phyloP scores from a whole-genome alignment of 2,888 invertebrate genomes.

The Argynnis bischoffii region DNA sequence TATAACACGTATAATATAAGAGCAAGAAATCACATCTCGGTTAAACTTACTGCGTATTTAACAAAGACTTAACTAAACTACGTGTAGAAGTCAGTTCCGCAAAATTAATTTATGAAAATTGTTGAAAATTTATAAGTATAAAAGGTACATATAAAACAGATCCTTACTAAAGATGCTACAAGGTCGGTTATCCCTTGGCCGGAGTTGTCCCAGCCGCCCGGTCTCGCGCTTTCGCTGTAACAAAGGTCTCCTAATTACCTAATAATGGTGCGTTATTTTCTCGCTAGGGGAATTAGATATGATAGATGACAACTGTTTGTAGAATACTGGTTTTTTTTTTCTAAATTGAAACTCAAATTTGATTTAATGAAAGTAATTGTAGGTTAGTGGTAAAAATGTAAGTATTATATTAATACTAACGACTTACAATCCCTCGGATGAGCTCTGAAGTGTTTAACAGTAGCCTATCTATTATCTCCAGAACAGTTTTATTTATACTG shows the following conservation, averaged over 20 bases:
- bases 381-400: no score
- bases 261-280: neutral
- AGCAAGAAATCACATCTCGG: neutral
- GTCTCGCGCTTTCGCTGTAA: constrained; percentile 72
- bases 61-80: no score
- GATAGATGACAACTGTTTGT: neutral
- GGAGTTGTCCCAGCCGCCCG: constrained; percentile 62
- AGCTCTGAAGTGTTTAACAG: no score
- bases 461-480: no score
- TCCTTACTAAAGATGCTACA: constrained; percentile 68
- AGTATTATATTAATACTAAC: no score
- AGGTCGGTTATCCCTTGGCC: constrained; percentile 63
- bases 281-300: constrained; percentile 31
- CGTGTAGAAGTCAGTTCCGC: no score
- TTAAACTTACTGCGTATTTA: no score
- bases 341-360: no score
- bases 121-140: constrained; percentile 9
- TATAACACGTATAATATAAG: no score
- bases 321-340: neutral
- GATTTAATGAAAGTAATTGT: no score
- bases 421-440: no score
- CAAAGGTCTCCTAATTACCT: constrained; percentile 35
- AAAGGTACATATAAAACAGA: constrained; percentile 3
- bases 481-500: no score
- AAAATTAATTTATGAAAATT: neutral